phyloP scores from a whole-genome alignment of 2,113 vertebrate genomes.

The Pseudopodoces humilis region DNA sequence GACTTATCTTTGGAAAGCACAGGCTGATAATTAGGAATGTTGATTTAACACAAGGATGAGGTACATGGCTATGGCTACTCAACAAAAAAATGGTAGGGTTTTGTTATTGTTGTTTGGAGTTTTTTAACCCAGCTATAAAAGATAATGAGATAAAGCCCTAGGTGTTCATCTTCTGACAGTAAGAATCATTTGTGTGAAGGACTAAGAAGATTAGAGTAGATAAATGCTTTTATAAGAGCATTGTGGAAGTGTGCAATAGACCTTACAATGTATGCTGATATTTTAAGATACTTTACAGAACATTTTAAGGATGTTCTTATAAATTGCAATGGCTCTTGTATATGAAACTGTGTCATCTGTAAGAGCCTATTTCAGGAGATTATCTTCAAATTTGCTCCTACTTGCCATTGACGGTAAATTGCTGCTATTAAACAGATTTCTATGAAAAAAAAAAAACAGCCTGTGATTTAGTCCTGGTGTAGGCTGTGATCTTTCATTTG shows the following conservation, averaged over 20 bases:
- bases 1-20: not conserved
- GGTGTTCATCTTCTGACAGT: not conserved
- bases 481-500: not conserved
- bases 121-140: not conserved
- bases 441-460: not conserved
- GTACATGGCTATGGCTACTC: not conserved
- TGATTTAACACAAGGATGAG: not conserved
- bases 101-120: not conserved
- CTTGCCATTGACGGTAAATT: conserved; percentile 4
- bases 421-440: not conserved
- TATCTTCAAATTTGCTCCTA: conserved; percentile 21
- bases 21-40: not conserved
- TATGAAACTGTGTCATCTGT: not conserved
- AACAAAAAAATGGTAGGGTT: not conserved
- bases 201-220: not conserved
- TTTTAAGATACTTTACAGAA: not conserved
- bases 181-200: not conserved
- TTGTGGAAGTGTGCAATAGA: conserved; percentile 20
- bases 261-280: conserved; percentile 5
- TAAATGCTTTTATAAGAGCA: conserved; percentile 24
- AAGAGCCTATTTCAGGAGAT: conserved; percentile 11
- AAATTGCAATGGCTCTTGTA: not conserved
- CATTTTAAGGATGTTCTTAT: not conserved
- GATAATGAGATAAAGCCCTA: not conserved
- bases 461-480: not conserved